A percentile compares a stretch with the other conserved stretches of the same genome.
These are phyloP conservation scores for Piliocolobus tephrosceles DNA, from an alignment of 2,113 vertebrate genomes.

Conservation along the genomic window DNA sequence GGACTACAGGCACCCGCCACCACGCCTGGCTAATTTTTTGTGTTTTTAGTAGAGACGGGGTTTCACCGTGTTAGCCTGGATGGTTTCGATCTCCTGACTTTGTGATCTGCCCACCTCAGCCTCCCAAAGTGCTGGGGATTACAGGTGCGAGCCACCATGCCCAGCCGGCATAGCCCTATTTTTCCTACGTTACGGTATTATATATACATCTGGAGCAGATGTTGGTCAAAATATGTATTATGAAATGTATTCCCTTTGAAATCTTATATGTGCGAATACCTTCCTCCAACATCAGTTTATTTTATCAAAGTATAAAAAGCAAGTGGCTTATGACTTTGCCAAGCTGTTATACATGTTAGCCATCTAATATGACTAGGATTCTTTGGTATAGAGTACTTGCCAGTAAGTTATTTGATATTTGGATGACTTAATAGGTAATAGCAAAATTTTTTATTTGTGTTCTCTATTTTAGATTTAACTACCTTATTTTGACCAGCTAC, in stretches of 20 bases:
- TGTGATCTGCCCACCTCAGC: too few species aligned
- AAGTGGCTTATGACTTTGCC: slow-evolving; percentile 70
- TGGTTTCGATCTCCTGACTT: too few species aligned
- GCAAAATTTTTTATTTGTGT: slow-evolving; percentile 73
- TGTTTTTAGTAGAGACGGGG: too few species aligned
- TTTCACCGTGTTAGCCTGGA: too few species aligned
- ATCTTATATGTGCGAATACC: slow-evolving; percentile 85
- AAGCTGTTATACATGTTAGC: slow-evolving; percentile 83
- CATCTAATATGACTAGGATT: slow-evolving; percentile 83
- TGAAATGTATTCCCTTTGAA: slow-evolving; percentile 87
- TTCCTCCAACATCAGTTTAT: slow-evolving; percentile 57
- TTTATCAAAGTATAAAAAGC: slow-evolving; percentile 78
- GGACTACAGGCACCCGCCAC: too few species aligned
- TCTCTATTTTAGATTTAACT: slow-evolving; percentile 39
- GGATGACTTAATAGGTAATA: slow-evolving; percentile 67
- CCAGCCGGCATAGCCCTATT: neutral
- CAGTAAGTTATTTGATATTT: slow-evolving; percentile 73
- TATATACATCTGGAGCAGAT: slow-evolving; percentile 78
- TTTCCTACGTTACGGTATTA: neutral
- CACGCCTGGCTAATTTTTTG: too few species aligned
- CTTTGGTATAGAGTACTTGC: slow-evolving; percentile 75
- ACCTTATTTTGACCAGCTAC: neutral
- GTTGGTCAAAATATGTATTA: slow-evolving; percentile 82
- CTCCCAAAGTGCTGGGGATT: too few species aligned
- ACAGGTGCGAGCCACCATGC: too few species aligned